Evolutionary conservation across 2,113 vertebrate species (phyloP).

Genomic region (Promerops cafer): DNA sequence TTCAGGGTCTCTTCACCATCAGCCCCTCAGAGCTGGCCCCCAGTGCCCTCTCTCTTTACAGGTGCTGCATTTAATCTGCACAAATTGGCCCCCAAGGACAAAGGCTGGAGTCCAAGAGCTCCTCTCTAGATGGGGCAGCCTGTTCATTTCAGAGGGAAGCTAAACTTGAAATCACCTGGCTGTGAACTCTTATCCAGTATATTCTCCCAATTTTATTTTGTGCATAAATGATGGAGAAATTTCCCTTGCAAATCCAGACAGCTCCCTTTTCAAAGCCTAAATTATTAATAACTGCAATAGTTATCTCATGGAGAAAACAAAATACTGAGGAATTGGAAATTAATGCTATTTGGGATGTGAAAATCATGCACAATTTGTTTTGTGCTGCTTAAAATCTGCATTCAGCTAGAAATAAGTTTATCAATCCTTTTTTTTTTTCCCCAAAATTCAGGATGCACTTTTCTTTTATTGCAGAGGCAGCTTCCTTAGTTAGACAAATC

Average conservation of each 20-base stretch:
- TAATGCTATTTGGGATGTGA: not conserved
- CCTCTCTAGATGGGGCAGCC: not conserved
- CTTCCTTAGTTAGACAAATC: not conserved
- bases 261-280: not conserved
- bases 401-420: not conserved
- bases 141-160: not conserved
- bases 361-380: not conserved
- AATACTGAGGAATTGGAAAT: not conserved
- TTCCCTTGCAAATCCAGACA: slow-evolving; percentile 1
- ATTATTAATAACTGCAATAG: not conserved
- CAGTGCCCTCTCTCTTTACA: not conserved
- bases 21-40: not conserved
- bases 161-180: not conserved
- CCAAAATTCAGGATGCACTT: not conserved
- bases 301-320: not conserved
- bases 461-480: slow-evolving; percentile 3
- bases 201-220: not conserved
- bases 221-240: not conserved
- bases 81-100: not conserved
- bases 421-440: not conserved
- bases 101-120: not conserved
- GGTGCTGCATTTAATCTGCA: not conserved
- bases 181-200: not conserved
- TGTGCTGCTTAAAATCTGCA: not conserved
- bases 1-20: not conserved